Evolutionary conservation across 2,888 invertebrate species (phyloP), one percentile per base, ranked within the genome.

Genomic region (Phorcus lineatus): DNA sequence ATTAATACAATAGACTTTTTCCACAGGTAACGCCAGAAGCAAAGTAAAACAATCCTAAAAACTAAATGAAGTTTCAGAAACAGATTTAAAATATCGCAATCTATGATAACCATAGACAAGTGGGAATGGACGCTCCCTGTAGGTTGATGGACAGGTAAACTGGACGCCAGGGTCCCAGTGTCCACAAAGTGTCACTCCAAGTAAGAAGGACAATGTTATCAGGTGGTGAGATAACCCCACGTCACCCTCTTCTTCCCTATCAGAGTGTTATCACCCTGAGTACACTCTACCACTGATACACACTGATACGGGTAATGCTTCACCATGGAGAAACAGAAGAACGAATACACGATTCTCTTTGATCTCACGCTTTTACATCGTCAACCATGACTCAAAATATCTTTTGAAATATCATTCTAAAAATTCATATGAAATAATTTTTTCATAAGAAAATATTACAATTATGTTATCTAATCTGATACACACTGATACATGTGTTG

Each of bases 151-250:
- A 62, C 62, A 62, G 22, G 24, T 17, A 24, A n/a, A 16, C 24
- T 62, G 62, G 17, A 62, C 24, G 24, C 28, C 22, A 19, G 22
- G 19, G 67, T 36, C 28, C n/a, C 67, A 19, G 16, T 40, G 70
- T 70, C 36, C 40, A n/a, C 40, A 19, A 36, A 70, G 70, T 70
- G 70, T 70, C 70, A 70, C 36, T 36, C 40, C 70, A 70, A 36
- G 31, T 31, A 40, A 36, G 70, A 13, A 70, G 19, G n/a, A 19
- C 70, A 19, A 19, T 70, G 36, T 31, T 70, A 70, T 70, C 70
- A 70, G 17, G 70, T 6, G 17, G 40, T 70, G 70, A 70, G 70
- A 70, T 70, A 70, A 70, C 70, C 70, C 36, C 70, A 36, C 70
- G 70, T 70, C 70, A 70, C 28, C 40, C 70, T 40, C 28, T 7